Evolutionary conservation across 1,140 invertebrate species (phyloP).

Genomic region (Hyles vespertilio): DNA sequence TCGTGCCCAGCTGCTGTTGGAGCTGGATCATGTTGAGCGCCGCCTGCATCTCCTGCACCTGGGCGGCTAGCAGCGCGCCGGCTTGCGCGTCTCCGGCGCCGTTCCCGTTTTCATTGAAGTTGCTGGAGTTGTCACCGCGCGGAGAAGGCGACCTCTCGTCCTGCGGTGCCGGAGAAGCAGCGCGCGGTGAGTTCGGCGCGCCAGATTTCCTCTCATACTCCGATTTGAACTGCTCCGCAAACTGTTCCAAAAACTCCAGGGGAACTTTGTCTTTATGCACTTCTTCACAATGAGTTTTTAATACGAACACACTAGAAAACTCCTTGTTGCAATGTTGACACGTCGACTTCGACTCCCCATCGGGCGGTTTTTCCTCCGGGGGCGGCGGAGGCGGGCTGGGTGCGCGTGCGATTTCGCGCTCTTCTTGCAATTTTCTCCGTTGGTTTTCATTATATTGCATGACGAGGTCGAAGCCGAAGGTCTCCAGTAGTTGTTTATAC

Average conservation of each 20-base stretch:
- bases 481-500: slow-evolving; percentile 93
- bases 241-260: slow-evolving; percentile 91
- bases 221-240: slow-evolving; percentile 92
- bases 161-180: slow-evolving; percentile 74
- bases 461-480: slow-evolving; percentile 95
- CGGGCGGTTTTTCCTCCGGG: slow-evolving; percentile 78
- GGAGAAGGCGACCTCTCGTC: slow-evolving; percentile 73
- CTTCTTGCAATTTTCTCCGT: slow-evolving; percentile 79
- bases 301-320: slow-evolving; percentile 96
- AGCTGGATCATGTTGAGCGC: slow-evolving; percentile 92
- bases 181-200: slow-evolving; percentile 80
- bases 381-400: slow-evolving; percentile 77
- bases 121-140: slow-evolving; percentile 74
- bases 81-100: slow-evolving; percentile 77
- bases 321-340: slow-evolving; percentile 95
- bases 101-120: slow-evolving; percentile 74
- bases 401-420: slow-evolving; percentile 73
- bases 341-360: slow-evolving; percentile 82
- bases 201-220: slow-evolving; percentile 90
- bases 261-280: slow-evolving; percentile 94
- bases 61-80: slow-evolving; percentile 80
- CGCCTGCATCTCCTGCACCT: slow-evolving; percentile 90
- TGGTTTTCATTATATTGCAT: slow-evolving; percentile 98
- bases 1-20: slow-evolving; percentile 86
- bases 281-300: slow-evolving; percentile 97